phyloP scores from a whole-genome alignment of 2,888 invertebrate genomes.

The Blomia tropicalis region DNA sequence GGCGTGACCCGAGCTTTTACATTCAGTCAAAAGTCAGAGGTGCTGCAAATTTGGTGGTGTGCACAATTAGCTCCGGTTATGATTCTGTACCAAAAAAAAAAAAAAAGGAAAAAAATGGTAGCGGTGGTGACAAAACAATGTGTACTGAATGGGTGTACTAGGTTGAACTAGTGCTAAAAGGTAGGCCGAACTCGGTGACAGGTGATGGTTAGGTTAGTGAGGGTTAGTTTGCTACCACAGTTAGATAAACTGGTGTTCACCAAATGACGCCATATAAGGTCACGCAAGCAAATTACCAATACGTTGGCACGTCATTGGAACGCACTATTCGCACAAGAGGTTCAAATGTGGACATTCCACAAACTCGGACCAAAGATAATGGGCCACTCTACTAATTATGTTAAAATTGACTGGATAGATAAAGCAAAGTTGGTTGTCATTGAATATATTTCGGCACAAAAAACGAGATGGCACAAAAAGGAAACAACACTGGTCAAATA shows the following conservation, averaged over 20 bases:
- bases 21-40: background rate
- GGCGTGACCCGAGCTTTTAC: background rate
- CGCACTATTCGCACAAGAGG: too few species aligned
- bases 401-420: background rate
- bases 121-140: constrained; percentile 9
- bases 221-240: background rate
- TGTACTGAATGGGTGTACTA: background rate
- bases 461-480: too few species aligned
- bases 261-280: constrained; percentile 2
- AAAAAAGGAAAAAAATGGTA: background rate
- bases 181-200: constrained; percentile 7
- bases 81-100: too few species aligned
- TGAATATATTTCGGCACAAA: too few species aligned
- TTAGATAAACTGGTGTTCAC: background rate
- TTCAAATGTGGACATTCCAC: background rate
- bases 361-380: background rate
- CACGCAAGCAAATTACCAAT: too few species aligned
- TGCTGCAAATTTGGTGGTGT: background rate
- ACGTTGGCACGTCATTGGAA: too few species aligned
- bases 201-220: too few species aligned
- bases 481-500: too few species aligned
- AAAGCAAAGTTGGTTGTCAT: too few species aligned
- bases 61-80: background rate
- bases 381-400: constrained; percentile 11
- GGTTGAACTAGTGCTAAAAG: background rate